Evolutionary conservation across 2,113 vertebrate species (phyloP), one percentile per base, ranked within the genome.

Genomic region (Meleagris gallopavo): DNA sequence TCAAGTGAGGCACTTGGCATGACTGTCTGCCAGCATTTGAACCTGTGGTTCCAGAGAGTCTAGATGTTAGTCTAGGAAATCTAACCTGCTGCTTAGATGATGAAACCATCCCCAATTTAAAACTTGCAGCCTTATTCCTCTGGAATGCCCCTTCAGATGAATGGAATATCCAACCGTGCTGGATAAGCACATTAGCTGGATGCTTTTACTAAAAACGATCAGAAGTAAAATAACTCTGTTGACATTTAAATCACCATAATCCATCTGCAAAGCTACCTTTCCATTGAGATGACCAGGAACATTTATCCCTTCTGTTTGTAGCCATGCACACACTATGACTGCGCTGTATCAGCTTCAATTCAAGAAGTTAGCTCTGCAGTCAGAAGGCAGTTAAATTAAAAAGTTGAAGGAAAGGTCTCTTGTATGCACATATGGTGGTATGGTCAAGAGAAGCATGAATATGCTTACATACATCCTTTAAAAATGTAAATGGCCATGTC

Each of bases 1-100:
- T 86, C 89, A 76, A 82, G 13, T 16, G 71, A 57, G 89, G 78
- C 74, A 75, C 74, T 86, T 73, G 84, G 92, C 91, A 84, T 83
- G 88, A 93, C 80, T 85, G 93, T 36, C 86, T 94, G 96, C 96
- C 96, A 96, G 95, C 57, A 72, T 57, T 88, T 87, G 82, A 92
- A 96, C 96, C 95, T 97, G 97, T 66, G 97, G 92, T 97, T 97
- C 96, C 96, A 96, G 92, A 86, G 89, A 96, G 96, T 97, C 96
- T 97, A 86, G 86, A 64, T 11, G 58, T 94, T 91, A 75, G 94
- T 93, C 93, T 95, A 76, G 91, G 96, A 95, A 96, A 96, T 60
- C 54, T 88, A 97, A 95, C 95, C 95, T 97, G 95, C 93, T 96
- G 94, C 92, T 86, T 94, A 79, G 18, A 82, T 83, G 89, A 89